phyloP scores from a whole-genome alignment of 1,140 invertebrate species.

The Drosophila pseudoananassae region DNA sequence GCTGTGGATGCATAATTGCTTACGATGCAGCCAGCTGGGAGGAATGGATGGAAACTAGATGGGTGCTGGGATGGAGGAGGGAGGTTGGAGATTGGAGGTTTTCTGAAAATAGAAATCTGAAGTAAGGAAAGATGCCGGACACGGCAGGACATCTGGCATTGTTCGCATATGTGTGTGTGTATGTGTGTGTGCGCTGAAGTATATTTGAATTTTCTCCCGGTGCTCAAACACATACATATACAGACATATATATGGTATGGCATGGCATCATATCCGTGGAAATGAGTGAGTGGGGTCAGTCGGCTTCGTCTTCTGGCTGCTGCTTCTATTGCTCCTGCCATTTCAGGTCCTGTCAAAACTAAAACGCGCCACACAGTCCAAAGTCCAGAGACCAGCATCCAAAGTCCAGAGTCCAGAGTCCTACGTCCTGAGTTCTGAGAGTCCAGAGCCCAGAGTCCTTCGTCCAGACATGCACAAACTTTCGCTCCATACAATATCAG shows the following conservation, averaged over 20 bases:
- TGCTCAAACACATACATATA: conserved; percentile 7
- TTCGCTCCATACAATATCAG: conserved; percentile 81
- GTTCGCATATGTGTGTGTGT: conserved; percentile 27
- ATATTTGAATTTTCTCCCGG: conserved; percentile 58
- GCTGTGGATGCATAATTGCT: conserved; percentile 65
- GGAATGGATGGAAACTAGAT: conserved; percentile 8
- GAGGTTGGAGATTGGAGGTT: conserved; percentile 3
- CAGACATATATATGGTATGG: conserved; percentile 3
- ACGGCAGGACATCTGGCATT: conserved; percentile 57
- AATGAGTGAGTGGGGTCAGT: conserved; percentile 28
- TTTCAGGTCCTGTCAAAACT: conserved; percentile 76
- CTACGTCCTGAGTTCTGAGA: conserved; percentile 4
- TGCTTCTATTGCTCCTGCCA: conserved; percentile 48
- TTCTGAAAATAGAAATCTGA: conserved; percentile 49
- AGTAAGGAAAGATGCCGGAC: conserved; percentile 67
- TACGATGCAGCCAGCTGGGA: conserved; percentile 33
- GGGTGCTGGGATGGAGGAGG: conserved; percentile 9
- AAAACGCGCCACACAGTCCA: conserved; percentile 55
- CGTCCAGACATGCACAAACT: conserved; percentile 73
- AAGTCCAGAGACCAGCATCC: conserved; percentile 1
- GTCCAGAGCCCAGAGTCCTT: conserved; percentile 8
- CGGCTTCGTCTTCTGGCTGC: conserved; percentile 38
- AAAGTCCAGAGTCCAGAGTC: conserved; percentile 20
- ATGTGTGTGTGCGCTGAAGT: conserved; percentile 21
- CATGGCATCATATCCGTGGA: conserved; percentile 32